These are phyloP conservation scores for Pygoscelis adeliae DNA, from an alignment of 2,113 vertebrate species.

Conservation along the genomic window DNA sequence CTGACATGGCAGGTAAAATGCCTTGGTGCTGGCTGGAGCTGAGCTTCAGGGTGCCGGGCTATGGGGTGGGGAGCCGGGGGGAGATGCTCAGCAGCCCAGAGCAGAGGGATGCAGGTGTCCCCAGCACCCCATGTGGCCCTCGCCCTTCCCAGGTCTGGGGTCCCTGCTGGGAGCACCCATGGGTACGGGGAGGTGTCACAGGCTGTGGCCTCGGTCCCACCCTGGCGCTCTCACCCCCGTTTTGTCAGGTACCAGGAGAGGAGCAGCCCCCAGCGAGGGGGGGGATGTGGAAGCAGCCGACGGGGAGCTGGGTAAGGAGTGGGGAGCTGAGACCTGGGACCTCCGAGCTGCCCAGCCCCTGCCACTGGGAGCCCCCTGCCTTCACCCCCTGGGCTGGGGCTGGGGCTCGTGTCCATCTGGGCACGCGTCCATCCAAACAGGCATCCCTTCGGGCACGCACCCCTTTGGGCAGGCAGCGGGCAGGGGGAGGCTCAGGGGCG, in stretches of 20 bases:
- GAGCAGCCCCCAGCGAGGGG: not conserved
- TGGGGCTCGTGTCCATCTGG: fast-evolving
- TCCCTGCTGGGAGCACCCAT: not conserved
- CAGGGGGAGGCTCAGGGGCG: not conserved
- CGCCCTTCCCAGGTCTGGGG: not conserved
- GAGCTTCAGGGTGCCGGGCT: not conserved
- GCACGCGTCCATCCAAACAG: not conserved
- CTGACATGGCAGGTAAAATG: slow-evolving; percentile 27
- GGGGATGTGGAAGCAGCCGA: not conserved
- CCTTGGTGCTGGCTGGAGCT: not conserved
- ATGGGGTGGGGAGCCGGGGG: fast-evolving
- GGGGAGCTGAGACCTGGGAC: not conserved
- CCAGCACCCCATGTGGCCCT: not conserved
- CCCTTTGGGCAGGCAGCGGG: not conserved
- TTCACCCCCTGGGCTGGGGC: not conserved
- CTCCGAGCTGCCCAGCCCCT: not conserved
- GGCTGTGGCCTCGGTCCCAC: not conserved
- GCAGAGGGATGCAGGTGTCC: not conserved
- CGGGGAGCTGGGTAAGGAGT: slow-evolving; percentile 27
- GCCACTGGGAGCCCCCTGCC: not conserved
- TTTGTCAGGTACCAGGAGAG: not conserved
- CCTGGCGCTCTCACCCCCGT: not conserved
- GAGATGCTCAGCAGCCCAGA: not conserved
- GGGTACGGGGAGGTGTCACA: not conserved
- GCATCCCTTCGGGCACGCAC: not conserved